Conservation (phyloP, 2,797 vertebrate genomes). For the Pantherophis vulpinus region DNA sequence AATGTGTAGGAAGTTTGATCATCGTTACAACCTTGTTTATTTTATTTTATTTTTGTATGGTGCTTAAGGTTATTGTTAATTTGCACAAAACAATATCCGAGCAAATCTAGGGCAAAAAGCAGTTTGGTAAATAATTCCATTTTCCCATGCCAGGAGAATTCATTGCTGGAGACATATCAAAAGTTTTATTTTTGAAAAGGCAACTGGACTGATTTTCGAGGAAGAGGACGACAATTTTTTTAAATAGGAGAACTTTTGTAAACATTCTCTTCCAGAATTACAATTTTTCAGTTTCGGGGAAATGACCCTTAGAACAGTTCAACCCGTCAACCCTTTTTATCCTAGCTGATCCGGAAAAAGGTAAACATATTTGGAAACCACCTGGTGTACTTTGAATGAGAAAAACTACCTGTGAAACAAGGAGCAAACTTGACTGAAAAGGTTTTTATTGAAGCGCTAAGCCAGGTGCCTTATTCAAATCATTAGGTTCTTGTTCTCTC, state of each 20-base stretch:
- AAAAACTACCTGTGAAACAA: neutral
- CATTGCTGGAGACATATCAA: neutral
- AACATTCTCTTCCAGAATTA: neutral
- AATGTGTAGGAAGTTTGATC: neutral
- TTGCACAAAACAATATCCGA: neutral
- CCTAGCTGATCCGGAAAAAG: neutral
- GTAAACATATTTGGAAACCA: neutral
- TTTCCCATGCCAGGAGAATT: neutral
- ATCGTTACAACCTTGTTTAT: neutral
- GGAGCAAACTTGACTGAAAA: neutral
- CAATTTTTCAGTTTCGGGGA: neutral
- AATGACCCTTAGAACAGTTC: slow-evolving; percentile 9
- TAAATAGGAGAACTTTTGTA: neutral
- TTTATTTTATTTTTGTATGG: neutral
- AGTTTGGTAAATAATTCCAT: neutral
- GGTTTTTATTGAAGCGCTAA: neutral
- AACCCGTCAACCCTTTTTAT: neutral
- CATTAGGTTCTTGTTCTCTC: too few species aligned
- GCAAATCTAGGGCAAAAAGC: too few species aligned
- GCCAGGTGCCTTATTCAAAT: too few species aligned
- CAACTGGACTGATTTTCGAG: neutral
- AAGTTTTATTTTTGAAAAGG: neutral
- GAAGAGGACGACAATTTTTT: neutral
- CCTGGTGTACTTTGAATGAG: neutral
- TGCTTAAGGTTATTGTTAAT: neutral